These are phyloP conservation scores for Pollimyrus isidori DNA, from an alignment of 2,113 vertebrate genomes.

Conservation along the genomic window DNA sequence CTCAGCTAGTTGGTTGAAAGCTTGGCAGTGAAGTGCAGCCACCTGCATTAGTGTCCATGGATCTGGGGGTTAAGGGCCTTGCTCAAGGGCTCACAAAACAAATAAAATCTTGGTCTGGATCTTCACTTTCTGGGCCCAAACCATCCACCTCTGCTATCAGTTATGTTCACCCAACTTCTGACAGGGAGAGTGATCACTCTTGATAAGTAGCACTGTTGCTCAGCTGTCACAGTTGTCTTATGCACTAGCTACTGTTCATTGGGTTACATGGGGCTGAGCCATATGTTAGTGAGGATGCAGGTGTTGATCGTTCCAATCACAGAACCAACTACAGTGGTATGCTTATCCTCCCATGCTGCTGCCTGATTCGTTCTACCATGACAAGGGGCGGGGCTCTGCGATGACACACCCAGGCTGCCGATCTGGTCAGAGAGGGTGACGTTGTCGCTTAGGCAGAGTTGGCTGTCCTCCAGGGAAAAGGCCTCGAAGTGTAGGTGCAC, in stretches of 20 bases:
- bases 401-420: slow-evolving; percentile 50
- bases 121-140: neutral
- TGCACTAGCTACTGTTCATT: no score
- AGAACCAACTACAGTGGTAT: neutral
- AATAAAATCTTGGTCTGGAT: neutral
- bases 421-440: slow-evolving; percentile 48
- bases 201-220: no score
- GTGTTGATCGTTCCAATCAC: neutral
- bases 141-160: neutral
- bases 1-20: no score
- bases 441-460: slow-evolving; percentile 54
- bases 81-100: no score
- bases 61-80: no score
- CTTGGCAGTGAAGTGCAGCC: no score
- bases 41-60: no score
- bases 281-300: neutral
- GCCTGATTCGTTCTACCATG: neutral
- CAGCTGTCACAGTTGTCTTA: no score
- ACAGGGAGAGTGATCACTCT: neutral
- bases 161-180: neutral
- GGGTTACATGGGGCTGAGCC: no score
- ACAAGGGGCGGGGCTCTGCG: neutral
- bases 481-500: slow-evolving; percentile 56
- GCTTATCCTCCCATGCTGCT: neutral
- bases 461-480: slow-evolving; percentile 62